phyloP scores from a whole-genome alignment of 2,888 invertebrate genomes.

The Galerucella nymphaeae region DNA sequence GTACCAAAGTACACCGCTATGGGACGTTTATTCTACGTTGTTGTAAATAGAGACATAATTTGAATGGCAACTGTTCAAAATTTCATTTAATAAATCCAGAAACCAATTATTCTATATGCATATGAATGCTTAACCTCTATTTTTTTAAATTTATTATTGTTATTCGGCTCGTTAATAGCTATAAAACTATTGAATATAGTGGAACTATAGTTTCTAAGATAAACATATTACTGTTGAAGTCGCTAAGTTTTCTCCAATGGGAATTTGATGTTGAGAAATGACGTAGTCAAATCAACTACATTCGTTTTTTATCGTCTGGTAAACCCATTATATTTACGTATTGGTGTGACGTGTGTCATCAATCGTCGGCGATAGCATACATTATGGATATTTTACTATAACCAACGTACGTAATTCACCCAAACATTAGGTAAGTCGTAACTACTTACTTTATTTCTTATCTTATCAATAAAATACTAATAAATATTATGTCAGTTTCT shows the following conservation, averaged over 20 bases:
- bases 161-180: background rate
- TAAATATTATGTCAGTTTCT: constrained; percentile 31
- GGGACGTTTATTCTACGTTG: background rate
- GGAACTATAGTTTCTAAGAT: background rate
- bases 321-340: constrained; percentile 35
- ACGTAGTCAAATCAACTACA: constrained; percentile 25
- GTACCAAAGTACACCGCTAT: no score
- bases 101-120: background rate
- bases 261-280: constrained; percentile 34
- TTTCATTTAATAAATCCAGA: background rate
- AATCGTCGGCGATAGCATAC: constrained; percentile 54
- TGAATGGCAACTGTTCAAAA: background rate
- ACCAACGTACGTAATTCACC: constrained; percentile 53
- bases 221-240: background rate
- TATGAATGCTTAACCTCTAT: background rate
- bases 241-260: constrained; percentile 14
- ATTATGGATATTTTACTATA: constrained; percentile 49
- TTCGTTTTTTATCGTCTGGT: constrained; percentile 35
- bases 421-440: constrained; percentile 55
- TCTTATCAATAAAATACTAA: constrained; percentile 41
- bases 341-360: constrained; percentile 52
- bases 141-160: background rate
- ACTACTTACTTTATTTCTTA: constrained; percentile 38
- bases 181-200: background rate
- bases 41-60: background rate